These are phyloP conservation scores for Borostomias antarcticus DNA, from an alignment of 2,797 vertebrate genomes.

Conservation along the genomic window DNA sequence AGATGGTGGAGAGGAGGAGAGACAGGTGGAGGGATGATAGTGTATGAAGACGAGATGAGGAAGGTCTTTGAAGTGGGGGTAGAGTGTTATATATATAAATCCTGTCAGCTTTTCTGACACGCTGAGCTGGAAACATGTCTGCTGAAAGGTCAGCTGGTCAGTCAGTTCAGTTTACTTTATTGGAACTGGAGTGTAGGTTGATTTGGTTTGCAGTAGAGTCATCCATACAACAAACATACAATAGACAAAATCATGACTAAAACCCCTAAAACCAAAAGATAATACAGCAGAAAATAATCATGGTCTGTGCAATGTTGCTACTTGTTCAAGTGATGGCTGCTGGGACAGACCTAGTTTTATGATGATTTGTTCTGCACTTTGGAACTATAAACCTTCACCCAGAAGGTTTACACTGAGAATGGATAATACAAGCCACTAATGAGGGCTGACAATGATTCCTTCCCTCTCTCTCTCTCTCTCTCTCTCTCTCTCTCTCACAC, in stretches of 20 bases:
- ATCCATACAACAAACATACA: no score
- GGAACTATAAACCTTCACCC: no score
- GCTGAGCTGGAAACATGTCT: not conserved
- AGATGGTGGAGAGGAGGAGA: not conserved
- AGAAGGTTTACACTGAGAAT: not conserved
- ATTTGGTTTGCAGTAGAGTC: no score
- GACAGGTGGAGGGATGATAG: slow-evolving; percentile 23
- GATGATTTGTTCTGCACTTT: no score
- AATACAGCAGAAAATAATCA: no score
- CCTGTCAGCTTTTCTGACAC: no score
- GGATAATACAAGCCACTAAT: not conserved
- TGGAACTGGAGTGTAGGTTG: not conserved
- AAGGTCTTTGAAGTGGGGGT: not conserved
- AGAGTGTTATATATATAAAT: no score
- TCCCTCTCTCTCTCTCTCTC: slow-evolving; percentile 5
- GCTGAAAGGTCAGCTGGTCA: not conserved
- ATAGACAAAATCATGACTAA: no score
- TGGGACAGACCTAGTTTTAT: no score
- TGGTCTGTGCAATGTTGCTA: no score
- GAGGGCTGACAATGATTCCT: not conserved
- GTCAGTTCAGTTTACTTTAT: not conserved
- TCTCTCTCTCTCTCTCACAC: not conserved
- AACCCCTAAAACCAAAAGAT: no score
- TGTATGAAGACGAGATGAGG: slow-evolving; percentile 3
- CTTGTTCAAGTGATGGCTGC: no score